Percentiles rank a stretch among this genome's conserved stretches.
phyloP scores from a whole-genome alignment of 2,888 invertebrate species.

The Trypoxylon attenuatum region DNA sequence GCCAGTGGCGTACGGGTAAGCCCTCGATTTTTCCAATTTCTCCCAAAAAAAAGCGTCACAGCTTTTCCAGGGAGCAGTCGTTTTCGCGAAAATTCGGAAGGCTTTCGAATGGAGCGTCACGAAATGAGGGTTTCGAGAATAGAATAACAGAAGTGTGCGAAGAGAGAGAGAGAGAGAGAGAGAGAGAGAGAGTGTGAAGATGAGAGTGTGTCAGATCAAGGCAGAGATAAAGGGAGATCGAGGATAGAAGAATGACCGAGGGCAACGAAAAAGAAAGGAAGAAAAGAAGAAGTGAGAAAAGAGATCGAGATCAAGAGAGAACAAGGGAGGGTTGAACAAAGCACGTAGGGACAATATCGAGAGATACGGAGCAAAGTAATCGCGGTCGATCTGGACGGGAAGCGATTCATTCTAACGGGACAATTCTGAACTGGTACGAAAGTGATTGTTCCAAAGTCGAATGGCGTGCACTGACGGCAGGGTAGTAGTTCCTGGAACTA shows the following conservation, averaged over 20 bases:
- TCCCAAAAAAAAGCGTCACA: too few species aligned
- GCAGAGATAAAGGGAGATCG: not conserved
- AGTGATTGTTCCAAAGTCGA: constrained; percentile 48
- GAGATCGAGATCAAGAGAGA: constrained; percentile 10
- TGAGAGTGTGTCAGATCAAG: not conserved
- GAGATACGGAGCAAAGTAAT: constrained; percentile 39
- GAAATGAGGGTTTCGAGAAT: too few species aligned
- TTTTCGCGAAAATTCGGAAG: too few species aligned
- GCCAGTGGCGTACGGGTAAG: too few species aligned
- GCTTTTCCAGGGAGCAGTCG: too few species aligned
- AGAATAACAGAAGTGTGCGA: too few species aligned
- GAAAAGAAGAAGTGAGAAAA: not conserved
- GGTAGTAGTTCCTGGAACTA: constrained; percentile 35
- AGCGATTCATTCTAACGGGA: constrained; percentile 46
- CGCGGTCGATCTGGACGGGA: constrained; percentile 33
- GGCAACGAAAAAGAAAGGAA: constrained; percentile 3
- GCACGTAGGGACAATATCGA: constrained; percentile 34
- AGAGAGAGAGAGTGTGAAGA: not conserved
- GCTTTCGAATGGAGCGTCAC: too few species aligned
- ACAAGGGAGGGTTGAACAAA: constrained; percentile 1
- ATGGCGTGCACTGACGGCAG: constrained; percentile 30
- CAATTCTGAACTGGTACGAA: constrained; percentile 50
- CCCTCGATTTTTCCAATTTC: too few species aligned
- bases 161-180: not conserved
- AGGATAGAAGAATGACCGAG: not conserved